Percentiles rank a stretch among this genome's conserved stretches.
Conservation (phyloP, 2,113 vertebrate genomes). For the Macquaria australasica region DNA sequence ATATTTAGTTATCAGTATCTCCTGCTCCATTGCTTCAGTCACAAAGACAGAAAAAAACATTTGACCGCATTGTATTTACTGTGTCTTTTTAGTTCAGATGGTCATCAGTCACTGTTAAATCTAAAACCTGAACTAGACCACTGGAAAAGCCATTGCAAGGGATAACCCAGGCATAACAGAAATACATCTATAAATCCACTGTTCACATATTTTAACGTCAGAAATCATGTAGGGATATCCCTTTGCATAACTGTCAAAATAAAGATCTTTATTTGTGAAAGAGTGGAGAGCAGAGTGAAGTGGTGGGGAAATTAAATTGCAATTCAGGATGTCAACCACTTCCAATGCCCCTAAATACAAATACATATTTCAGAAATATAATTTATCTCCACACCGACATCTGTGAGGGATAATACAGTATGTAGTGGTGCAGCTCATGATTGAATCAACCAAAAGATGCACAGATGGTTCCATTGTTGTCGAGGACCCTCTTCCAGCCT, state of each 20-base stretch:
- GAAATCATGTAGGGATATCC: not conserved
- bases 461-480: slow-evolving; percentile 42
- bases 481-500: slow-evolving; percentile 28
- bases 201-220: not conserved
- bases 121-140: too few relatives aligned
- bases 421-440: not conserved
- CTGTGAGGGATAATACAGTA: not conserved
- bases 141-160: not conserved
- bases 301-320: slow-evolving; percentile 29
- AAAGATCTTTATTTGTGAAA: not conserved
- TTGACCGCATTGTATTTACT: too few relatives aligned
- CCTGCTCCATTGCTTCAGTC: too few relatives aligned
- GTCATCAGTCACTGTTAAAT: not conserved
- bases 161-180: not conserved
- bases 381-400: slow-evolving; percentile 13
- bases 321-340: slow-evolving; percentile 27
- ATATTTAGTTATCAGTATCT: too few relatives aligned
- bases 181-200: not conserved
- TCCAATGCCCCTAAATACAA: slow-evolving; percentile 9
- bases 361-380: slow-evolving; percentile 40
- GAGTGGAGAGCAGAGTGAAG: not conserved
- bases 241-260: slow-evolving; percentile 11
- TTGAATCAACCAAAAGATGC: slow-evolving; percentile 21
- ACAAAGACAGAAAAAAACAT: not conserved
- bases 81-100: not conserved